Percentiles rank a stretch among this genome's conserved stretches.
phyloP scores from a whole-genome alignment of 2,888 invertebrate species.

The Conomelus anceps region DNA sequence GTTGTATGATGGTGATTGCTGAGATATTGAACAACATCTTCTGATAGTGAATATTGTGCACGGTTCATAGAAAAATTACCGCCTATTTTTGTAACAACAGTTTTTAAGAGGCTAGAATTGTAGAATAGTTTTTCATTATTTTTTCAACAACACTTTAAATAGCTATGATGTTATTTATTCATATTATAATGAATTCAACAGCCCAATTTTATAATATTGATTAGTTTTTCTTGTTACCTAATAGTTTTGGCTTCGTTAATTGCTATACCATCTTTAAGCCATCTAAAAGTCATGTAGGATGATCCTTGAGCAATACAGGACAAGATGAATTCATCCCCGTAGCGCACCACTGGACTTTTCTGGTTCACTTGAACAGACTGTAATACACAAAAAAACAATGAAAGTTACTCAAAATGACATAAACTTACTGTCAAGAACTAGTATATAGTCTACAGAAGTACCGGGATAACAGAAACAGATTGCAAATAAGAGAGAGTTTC shows the following conservation, averaged over 20 bases:
- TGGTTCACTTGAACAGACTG: constrained; percentile 40
- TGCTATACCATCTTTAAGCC: constrained; percentile 73
- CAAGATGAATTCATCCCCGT: constrained; percentile 68
- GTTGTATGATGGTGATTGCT: no score
- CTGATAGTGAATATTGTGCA: no score
- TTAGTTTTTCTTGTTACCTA: no score
- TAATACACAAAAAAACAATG: background rate
- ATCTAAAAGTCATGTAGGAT: constrained; percentile 63
- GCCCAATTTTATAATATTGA: no score
- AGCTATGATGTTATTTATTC: background rate
- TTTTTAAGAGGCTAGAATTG: no score
- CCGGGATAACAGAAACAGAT: background rate
- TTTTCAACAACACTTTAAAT: background rate
- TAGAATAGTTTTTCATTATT: no score
- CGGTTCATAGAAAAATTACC: no score
- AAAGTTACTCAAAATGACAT: background rate
- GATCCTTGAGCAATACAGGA: constrained; percentile 74
- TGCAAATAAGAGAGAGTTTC: no score
- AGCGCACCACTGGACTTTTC: constrained; percentile 46
- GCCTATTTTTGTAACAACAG: no score
- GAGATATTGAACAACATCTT: no score
- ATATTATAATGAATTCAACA: no score
- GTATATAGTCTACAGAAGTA: background rate
- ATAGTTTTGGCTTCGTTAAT: constrained; percentile 67
- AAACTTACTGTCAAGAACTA: background rate